Conservation (phyloP, 2,113 vertebrate genomes). For the Emydura subglobosa region DNA sequence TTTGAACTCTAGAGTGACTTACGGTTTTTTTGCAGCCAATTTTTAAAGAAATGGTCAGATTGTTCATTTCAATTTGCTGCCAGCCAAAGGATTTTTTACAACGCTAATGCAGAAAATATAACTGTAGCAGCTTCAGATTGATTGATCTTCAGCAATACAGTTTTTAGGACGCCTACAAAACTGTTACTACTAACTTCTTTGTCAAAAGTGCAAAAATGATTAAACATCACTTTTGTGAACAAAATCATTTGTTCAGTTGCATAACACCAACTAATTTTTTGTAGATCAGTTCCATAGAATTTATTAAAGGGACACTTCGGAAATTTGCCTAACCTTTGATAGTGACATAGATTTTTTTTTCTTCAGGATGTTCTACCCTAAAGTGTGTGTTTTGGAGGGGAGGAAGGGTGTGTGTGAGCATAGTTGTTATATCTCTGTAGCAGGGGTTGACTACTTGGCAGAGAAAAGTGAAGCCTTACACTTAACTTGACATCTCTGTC, state of each 20-base stretch:
- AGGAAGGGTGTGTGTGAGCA: too few relatives aligned
- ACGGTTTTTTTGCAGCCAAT: not conserved
- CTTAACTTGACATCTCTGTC: not conserved
- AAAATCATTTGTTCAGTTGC: not conserved
- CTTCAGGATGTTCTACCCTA: not conserved
- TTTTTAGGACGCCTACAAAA: not conserved
- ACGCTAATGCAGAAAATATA: not conserved
- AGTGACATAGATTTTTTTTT: not conserved
- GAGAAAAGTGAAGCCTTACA: not conserved
- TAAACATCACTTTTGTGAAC: not conserved
- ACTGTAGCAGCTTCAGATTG: not conserved
- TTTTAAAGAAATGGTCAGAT: not conserved
- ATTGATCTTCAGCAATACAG: not conserved
- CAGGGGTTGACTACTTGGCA: not conserved
- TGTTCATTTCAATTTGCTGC: not conserved
- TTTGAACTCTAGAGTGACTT: not conserved
- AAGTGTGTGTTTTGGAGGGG: not conserved
- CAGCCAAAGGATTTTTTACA: not conserved
- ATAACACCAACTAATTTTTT: not conserved
- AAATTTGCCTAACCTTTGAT: not conserved
- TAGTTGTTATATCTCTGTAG: not conserved
- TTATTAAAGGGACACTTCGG: not conserved
- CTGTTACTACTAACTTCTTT: not conserved
- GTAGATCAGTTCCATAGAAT: not conserved
- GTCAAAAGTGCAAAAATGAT: not conserved